Base-by-base conservation (phyloP, 2,113 vertebrate species). In the Catagonus wagneri region DNA sequence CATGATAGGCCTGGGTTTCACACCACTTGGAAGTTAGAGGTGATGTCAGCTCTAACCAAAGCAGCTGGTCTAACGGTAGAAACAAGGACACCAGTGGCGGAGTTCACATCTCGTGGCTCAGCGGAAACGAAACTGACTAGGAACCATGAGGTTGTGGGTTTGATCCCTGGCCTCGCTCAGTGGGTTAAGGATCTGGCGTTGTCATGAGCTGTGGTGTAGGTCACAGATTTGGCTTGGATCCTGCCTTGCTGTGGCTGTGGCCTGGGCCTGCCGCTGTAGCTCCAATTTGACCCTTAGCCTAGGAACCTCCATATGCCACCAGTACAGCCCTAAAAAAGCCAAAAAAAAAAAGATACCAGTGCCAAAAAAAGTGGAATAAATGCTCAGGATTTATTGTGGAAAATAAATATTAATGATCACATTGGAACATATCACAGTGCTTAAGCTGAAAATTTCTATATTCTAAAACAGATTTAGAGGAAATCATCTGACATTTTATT, bases 381-480 rank as follows among this genome's bases (percentile, higher is more conserved):
- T 56, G 14, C 85, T 91, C 15, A 19, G 90, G 86, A 56, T 44
- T 44, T 8, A 44, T 44, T 44, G 44, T 29, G 12, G 32, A 65
- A 91, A 92, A 65, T 71, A 36, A 83, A 88, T 81, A 75, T 12
- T 50, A 84, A 79, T 66, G 27, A 79, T 81, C 86, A 56, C 23
- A 2, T 79, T 63, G 56, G 60, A 92, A 66, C 11, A 52, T 32
- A 80, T 27, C 32, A 16, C 19, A 74, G 7, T 60, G 6, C 25
- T 78, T 83, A 83, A 32, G 23, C 12, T 78, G 81, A 83, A 92
- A 84, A 58, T 61, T 3, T 54, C 89, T 83, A 78, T n/a, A 84
- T 94, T 80, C 86, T 74, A 63, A 90, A 88, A 60, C 58, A 39
- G 36, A 32, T 78, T 44, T 63, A 69, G 54, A 78, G 58, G 60